Base-by-base conservation (phyloP, 2,113 vertebrate genomes). In the Prunella himalayana region DNA sequence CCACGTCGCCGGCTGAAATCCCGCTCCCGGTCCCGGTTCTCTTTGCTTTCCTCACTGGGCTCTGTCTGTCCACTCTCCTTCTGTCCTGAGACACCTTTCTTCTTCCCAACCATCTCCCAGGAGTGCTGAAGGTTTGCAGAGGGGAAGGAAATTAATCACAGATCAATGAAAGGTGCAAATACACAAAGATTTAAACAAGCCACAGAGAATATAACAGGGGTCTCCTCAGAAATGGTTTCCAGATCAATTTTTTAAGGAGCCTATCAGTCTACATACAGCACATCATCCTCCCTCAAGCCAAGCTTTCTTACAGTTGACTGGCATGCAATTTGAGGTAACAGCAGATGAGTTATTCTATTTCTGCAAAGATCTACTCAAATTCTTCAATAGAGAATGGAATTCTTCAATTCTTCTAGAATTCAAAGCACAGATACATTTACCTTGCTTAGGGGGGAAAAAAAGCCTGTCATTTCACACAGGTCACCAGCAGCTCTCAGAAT, bases 31-130 rank as follows among this genome's bases (percentile, higher is more conserved):
- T 99, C 99, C 86, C 99, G 96, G 97, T 98, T 99, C 70, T 99
- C 99, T 98, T 99, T 99, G 94, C 98, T 98, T 92, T 99, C 99
- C 50, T 99, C 99, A 24, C 98, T 98, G 51, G 98, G 96, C 71
- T 99, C 99, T 6, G 97, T 96, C 95, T 98, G 99, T 79, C 98
- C 98, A 3, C 97, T 97, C 95, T 99, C 99, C 98, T 99, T 99
- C 97, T 99, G 99, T 77, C 99, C 99, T 0, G 99, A 99, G 88
- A 99, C 98, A 9, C 99, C 98, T 88, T 99, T 99, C 98, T 99
- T 99, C 98, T 99, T 99, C 51, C 99, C 99, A 13, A 99, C 99
- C 99, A 99, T 99, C 79, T 99, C 99, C 99, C 99, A 99, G 75
- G 99, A 99, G 94, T 99, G 99, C 99, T 99, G 90, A 5, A 69